These are phyloP conservation scores for Typhlichthys eigenmanni DNA, from an alignment of 2,797 vertebrate genomes.

Conservation along the genomic window DNA sequence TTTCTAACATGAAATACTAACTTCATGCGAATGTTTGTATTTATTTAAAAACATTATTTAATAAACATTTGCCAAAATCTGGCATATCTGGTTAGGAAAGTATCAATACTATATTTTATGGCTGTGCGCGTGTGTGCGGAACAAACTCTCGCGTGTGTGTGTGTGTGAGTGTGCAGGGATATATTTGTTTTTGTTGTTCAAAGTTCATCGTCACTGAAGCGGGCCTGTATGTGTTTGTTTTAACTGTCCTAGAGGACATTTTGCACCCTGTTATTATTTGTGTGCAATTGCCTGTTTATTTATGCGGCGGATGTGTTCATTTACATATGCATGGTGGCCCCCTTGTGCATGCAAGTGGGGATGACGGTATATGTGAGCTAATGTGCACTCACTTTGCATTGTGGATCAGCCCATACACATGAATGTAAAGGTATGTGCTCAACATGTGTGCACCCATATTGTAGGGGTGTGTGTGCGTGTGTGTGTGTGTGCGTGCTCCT, in stretches of 20 bases:
- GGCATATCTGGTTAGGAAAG: no score
- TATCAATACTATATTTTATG: no score
- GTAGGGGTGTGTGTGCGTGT: not conserved
- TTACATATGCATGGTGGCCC: conserved; percentile 21
- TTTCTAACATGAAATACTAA: no score
- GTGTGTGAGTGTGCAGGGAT: not conserved
- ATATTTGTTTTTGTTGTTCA: not conserved
- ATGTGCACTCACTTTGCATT: not conserved
- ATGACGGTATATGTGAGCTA: conserved; percentile 7
- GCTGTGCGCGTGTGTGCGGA: no score
- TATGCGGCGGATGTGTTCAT: conserved; percentile 9
- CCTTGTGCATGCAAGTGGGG: not conserved
- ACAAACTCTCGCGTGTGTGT: not conserved
- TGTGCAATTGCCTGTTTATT: conserved; percentile 24
- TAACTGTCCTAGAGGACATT: conserved; percentile 29
- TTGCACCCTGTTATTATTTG: conserved; percentile 20
- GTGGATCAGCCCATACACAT: not conserved
- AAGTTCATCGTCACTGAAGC: conserved; percentile 13
- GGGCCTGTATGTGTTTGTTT: conserved; percentile 15
- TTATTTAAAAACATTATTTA: no score
- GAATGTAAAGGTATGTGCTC: not conserved
- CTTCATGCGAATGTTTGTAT: no score
- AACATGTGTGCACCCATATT: not conserved
- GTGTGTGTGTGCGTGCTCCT: not conserved
- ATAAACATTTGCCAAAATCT: no score